Percentiles rank a stretch among this genome's conserved stretches.
Conservation (phyloP, 1,140 invertebrate species). For the Drosophila ficusphila region DNA sequence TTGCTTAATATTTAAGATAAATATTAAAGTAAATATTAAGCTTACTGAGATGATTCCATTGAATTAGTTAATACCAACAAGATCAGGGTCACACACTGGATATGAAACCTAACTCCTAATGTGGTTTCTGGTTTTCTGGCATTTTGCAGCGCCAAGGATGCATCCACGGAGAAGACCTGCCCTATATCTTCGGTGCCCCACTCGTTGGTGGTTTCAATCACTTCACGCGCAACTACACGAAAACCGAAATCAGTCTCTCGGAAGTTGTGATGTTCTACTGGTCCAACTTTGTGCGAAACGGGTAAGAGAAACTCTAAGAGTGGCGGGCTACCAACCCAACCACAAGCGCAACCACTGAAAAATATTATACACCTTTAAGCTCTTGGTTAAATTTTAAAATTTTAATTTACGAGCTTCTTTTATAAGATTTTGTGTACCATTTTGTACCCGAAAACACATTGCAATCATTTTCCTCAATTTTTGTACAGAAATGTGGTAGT, state of each 20-base stretch:
- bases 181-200: constrained; percentile 94
- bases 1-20: no score
- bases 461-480: no score
- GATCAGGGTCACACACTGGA: background rate
- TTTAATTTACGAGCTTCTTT: no score
- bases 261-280: constrained; percentile 97
- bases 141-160: constrained; percentile 90
- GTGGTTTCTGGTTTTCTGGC: constrained; percentile 3
- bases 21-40: no score
- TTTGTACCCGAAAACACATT: no score
- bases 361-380: no score
- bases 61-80: constrained; percentile 3
- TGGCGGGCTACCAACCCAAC: background rate
- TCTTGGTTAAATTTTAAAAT: no score
- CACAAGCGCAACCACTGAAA: background rate
- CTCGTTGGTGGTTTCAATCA: constrained; percentile 92
- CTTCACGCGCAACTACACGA: constrained; percentile 95
- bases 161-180: constrained; percentile 96
- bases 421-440: no score
- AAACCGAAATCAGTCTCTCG: constrained; percentile 93
- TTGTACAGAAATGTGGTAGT: no score
- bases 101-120: background rate
- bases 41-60: no score
- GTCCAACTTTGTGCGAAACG: constrained; percentile 98
- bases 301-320: constrained; percentile 87